Percentiles rank a stretch among this genome's conserved stretches.
Evolutionary conservation across 2,888 invertebrate species (phyloP).

Genomic region (Phymatocera aterrima): DNA sequence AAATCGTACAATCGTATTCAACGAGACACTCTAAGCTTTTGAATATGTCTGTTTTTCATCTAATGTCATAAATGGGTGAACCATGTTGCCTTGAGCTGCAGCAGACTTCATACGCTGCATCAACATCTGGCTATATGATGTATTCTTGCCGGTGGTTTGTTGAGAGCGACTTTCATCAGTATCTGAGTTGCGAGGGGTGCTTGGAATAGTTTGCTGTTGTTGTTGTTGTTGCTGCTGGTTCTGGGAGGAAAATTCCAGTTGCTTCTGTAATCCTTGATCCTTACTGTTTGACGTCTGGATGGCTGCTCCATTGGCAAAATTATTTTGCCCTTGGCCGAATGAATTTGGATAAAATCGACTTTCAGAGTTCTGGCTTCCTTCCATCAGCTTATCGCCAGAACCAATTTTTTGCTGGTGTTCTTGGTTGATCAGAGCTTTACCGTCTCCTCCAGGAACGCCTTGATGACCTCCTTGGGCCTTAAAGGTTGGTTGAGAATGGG

Average conservation of each 20-base stretch:
- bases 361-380: not conserved
- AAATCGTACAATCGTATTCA: not conserved
- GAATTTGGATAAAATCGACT: not conserved
- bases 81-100: not conserved
- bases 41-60: not conserved
- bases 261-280: not conserved
- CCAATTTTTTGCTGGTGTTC: not conserved
- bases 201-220: not conserved
- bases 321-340: not conserved
- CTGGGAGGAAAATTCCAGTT: not conserved
- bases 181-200: not conserved
- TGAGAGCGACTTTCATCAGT: not conserved
- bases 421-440: not conserved
- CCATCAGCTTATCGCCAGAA: not conserved
- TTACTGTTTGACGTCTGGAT: not conserved
- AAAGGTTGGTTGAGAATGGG: not conserved
- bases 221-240: not conserved
- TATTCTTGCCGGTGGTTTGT: not conserved
- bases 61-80: not conserved
- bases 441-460: not conserved
- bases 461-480: not conserved
- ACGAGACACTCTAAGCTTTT: not conserved
- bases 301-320: not conserved
- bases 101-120: constrained; percentile 14
- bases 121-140: not conserved